Evolutionary conservation across 92 coral and sea anemone genomes (phyloP), one percentile per base, ranked within the genome.

Genomic region (Epizoanthus ramosus): DNA sequence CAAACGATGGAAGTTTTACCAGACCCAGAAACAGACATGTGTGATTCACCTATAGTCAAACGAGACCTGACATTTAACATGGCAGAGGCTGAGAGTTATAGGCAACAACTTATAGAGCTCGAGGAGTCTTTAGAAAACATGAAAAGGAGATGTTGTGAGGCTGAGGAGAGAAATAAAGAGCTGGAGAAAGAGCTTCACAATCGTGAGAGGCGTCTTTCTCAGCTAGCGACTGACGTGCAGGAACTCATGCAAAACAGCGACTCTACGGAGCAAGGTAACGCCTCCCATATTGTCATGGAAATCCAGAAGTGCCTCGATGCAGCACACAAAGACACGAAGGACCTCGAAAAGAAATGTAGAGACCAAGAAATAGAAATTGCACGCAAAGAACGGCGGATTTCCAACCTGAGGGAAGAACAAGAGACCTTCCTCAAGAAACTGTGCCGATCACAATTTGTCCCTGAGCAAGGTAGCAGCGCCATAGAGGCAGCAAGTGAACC

Each of bases 141-240:
- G 35, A 71, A 71, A 45, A 50, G 22, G 5, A 71, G 58, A 71
- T 45, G 23, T 43, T 21, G 23, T 19, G 60, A 71, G 22, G 58
- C 76, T 19, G 76, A 71, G 24, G 59, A 71, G 76, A 19, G 35
- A 71, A 88, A 75, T 21, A 33, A 71, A 33, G 86, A 88, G 17
- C 88, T 88, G 37, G 84, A 86, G 16, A 68, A 63, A 16, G 90
- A 72, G 31, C 83, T 75, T 24, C 24, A 60, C 67, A 59, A 83
- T 15, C 58, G 37, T 53, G 85, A 63, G 8, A 79, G 37, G n/a
- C 52, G 35, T 2, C 60, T 64, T 12, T 68, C 85, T 12, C 28
- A 28, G 14, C 52, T 80, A 3, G 45, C 64, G 3, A 16, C 65
- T 67, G 50, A 80, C 45, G 18, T 68, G 52, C 75, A 84, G n/a